A percentile compares a stretch with the other conserved stretches of the same genome.
phyloP scores from a whole-genome alignment of 2,113 vertebrate genomes.

The Polyodon spathula region DNA sequence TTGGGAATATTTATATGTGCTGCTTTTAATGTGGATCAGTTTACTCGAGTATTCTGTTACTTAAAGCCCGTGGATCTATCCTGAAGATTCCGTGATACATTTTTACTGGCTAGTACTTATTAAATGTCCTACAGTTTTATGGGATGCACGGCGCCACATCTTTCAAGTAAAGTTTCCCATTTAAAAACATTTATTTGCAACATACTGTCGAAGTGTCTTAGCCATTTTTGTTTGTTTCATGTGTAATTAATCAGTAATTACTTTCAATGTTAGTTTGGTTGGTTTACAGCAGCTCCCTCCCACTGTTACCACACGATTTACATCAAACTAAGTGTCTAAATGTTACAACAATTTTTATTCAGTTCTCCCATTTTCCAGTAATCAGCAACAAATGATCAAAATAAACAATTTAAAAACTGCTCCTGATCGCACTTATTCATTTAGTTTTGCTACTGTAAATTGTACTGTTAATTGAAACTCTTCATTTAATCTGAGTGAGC shows the following conservation, averaged over 20 bases:
- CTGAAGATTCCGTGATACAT: constrained; percentile 23
- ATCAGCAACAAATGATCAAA: too few species aligned
- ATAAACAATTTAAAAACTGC: too few species aligned
- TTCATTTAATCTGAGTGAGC: too few species aligned
- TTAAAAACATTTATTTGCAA: constrained; percentile 27
- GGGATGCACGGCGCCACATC: constrained; percentile 43
- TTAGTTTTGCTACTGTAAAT: too few species aligned
- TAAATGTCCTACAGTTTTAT: constrained; percentile 43
- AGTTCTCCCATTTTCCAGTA: too few species aligned
- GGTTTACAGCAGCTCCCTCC: constrained; percentile 28
- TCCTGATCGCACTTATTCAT: too few species aligned
- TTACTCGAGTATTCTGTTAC: constrained; percentile 16
- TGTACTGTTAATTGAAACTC: too few species aligned
- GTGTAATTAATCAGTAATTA: constrained; percentile 52
- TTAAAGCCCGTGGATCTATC: constrained; percentile 18
- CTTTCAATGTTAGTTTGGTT: constrained; percentile 40
- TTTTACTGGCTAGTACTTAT: constrained; percentile 31
- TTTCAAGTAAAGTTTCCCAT: constrained; percentile 26
- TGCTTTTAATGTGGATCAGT: constrained; percentile 15
- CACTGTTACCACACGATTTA: constrained; percentile 46
- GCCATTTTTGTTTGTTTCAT: constrained; percentile 36
- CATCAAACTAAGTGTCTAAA: constrained; percentile 25
- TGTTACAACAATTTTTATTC: not conserved
- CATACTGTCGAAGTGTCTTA: constrained; percentile 33
- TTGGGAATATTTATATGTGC: constrained; percentile 8